Conservation (phyloP, 1,140 invertebrate species). For the Himalopsyche phryganea region DNA sequence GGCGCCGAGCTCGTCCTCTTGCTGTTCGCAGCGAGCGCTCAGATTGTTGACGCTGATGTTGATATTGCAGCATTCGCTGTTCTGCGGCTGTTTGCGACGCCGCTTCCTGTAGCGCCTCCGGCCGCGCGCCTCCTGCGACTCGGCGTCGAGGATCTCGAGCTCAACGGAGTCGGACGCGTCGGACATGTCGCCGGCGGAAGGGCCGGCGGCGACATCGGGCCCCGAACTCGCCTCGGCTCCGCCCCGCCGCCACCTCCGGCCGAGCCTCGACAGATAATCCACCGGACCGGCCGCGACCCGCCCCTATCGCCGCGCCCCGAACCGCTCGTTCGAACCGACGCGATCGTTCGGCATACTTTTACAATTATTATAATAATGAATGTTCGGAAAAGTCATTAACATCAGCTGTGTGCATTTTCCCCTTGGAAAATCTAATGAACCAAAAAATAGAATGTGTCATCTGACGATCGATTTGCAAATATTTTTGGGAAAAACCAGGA, state of each 20-base stretch:
- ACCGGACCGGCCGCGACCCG: not conserved
- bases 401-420: too few relatives aligned
- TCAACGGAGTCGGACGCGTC: conserved; percentile 20
- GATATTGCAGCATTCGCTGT: conserved; percentile 37
- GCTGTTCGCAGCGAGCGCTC: conserved; percentile 37
- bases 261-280: not conserved
- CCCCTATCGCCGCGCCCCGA: not conserved
- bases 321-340: not conserved
- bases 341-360: too few relatives aligned
- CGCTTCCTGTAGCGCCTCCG: conserved; percentile 10
- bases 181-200: conserved; percentile 7
- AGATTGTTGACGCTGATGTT: conserved; percentile 30
- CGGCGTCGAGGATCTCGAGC: conserved; percentile 28
- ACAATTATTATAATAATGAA: too few relatives aligned
- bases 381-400: too few relatives aligned
- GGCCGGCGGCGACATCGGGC: conserved; percentile 5
- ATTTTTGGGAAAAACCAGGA: too few relatives aligned
- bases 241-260: not conserved
- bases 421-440: too few relatives aligned
- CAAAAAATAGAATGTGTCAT: too few relatives aligned
- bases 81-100: conserved; percentile 40
- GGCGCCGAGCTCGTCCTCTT: conserved; percentile 37
- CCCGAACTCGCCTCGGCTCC: not conserved
- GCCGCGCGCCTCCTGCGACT: conserved; percentile 14
- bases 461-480: too few relatives aligned